Conservation (phyloP, 2,888 invertebrate species). For the Caenorhabditis zanzibari region DNA sequence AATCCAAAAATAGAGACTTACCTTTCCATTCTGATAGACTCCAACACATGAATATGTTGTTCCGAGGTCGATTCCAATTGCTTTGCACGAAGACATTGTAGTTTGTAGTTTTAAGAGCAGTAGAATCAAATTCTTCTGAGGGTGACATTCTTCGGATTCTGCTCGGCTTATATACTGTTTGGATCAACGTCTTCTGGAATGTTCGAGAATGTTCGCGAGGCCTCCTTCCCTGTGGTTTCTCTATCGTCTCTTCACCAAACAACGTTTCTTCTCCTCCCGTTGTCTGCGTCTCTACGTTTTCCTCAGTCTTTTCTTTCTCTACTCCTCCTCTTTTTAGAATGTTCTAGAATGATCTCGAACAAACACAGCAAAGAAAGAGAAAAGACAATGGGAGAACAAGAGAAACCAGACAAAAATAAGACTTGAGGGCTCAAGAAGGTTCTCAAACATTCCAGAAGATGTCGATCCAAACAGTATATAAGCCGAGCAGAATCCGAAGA, state of each 20-base stretch:
- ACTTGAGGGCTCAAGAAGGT: background rate
- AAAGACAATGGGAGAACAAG: constrained; percentile 1
- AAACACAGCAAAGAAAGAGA: background rate
- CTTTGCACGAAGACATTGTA: constrained; percentile 71
- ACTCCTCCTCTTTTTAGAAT: constrained; percentile 4
- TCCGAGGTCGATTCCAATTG: constrained; percentile 75
- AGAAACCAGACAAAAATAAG: background rate
- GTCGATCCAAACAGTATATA: constrained; percentile 57
- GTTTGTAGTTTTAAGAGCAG: constrained; percentile 51
- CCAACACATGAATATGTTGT: constrained; percentile 67
- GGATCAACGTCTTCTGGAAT: constrained; percentile 35
- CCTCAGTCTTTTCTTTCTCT: background rate
- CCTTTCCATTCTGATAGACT: constrained; percentile 28
- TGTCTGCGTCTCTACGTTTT: background rate
- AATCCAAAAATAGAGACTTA: background rate
- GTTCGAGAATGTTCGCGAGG: constrained; percentile 46
- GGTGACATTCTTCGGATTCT: constrained; percentile 11
- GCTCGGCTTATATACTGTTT: constrained; percentile 61
- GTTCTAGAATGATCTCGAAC: constrained; percentile 16
- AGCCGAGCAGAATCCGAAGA: constrained; percentile 7
- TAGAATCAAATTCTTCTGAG: constrained; percentile 50
- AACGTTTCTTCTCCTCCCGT: background rate
- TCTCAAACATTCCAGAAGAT: constrained; percentile 60
- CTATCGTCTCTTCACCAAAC: background rate
- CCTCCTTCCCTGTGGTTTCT: background rate